Evolutionary conservation across 1,140 invertebrate genomes (phyloP), one percentile per base, ranked within the genome.

Genomic region (Ooceraea biroi): DNA sequence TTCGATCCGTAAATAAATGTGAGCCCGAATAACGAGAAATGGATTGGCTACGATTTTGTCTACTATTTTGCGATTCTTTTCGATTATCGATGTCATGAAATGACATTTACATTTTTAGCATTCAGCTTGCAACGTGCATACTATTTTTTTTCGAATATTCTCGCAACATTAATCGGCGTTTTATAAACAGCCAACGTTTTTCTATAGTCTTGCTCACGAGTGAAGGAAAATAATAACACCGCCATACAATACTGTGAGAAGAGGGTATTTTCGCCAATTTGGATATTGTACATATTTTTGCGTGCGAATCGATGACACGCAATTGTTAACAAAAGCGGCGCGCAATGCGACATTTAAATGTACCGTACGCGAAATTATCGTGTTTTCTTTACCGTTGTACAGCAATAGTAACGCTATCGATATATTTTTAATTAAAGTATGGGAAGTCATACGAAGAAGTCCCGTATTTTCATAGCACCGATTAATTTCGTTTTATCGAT

Each of bases 91-190:
- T 7, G 2, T 36, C 22, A 22, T 57, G 50, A 80, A 80, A 69
- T 80, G 76, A 46, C 76, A 69, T 80, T 69, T 80, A 22, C 55
- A 80, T 80, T 80, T 80, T 80, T 48, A 12, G 50, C 50, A 69
- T 2, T 57, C 48, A 10, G 27, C 22, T 50, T 19, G 17, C 12
- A 3, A 0, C 8, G 46, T 27, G 60, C 30, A 30, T 41, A 27
- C 65, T 83, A 52, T 41, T 61, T 69, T 74, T n/a, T 80, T 58
- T n/a, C 48, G 68, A 25, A 52, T 46, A 58, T 80, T 17, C 44
- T 41, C 57, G 80, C 86, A 66, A 83, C 80, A 73, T 77, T 84
- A 60, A 27, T 80, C 65, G 76, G 12, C 48, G 36, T 22, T 57
- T 22, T 58, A 58, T 46, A 80, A 80, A 71, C 50, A 48, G 7